phyloP scores from a whole-genome alignment of 2,888 invertebrate species.

The Chromoteleia sp. region DNA sequence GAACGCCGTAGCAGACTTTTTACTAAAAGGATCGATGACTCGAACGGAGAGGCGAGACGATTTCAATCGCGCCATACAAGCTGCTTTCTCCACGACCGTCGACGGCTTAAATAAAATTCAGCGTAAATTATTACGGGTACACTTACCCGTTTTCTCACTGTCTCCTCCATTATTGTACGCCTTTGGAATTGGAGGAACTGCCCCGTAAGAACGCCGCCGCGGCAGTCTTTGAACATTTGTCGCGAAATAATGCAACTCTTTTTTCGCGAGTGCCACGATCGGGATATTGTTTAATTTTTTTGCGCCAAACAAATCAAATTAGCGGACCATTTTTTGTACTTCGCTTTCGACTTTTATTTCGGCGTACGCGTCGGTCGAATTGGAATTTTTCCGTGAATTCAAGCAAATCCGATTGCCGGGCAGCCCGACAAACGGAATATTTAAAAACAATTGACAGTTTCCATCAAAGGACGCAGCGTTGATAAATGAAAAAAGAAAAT shows the following conservation, averaged over 20 bases:
- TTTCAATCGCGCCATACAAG: slow-evolving; percentile 42
- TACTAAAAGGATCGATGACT: slow-evolving; percentile 39
- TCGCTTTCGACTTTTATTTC: slow-evolving; percentile 5
- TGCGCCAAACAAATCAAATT: slow-evolving; percentile 10
- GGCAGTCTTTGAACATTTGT: too few species aligned
- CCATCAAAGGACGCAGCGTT: slow-evolving; percentile 6
- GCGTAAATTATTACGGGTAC: slow-evolving; percentile 61
- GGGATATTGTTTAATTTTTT: slow-evolving; percentile 18
- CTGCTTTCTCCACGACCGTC: slow-evolving; percentile 41
- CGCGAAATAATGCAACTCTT: too few species aligned
- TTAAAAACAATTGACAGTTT: slow-evolving; percentile 32
- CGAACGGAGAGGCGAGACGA: slow-evolving; percentile 31
- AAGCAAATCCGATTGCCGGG: slow-evolving; percentile 20
- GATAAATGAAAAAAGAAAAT: slow-evolving; percentile 3
- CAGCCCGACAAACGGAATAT: slow-evolving; percentile 13
- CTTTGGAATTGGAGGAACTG: too few species aligned
- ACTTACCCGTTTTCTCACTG: slow-evolving; percentile 5
- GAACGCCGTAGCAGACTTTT: slow-evolving; percentile 33
- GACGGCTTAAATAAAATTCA: slow-evolving; percentile 63
- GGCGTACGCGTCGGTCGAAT: slow-evolving; percentile 12
- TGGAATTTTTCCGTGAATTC: slow-evolving; percentile 26
- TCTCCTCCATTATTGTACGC: too few species aligned
- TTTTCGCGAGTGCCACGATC: neutral
- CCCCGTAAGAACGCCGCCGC: too few species aligned
- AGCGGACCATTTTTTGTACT: slow-evolving; percentile 4